Evolutionary conservation across 2,113 vertebrate species (phyloP).

Genomic region (Lagopus leucura): DNA sequence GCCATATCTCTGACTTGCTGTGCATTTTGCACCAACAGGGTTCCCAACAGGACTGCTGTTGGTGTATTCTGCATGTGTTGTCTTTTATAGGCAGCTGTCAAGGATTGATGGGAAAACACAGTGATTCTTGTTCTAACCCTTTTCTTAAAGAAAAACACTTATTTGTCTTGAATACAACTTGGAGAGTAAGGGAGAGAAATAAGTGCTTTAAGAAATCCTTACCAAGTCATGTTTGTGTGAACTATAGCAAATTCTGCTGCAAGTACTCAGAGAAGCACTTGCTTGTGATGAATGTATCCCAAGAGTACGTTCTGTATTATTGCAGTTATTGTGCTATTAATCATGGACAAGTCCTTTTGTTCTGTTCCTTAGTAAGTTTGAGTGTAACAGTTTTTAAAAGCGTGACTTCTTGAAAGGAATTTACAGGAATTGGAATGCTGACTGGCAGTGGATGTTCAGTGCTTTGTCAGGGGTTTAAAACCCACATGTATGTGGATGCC

Average conservation of each 20-base stretch:
- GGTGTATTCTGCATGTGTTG: background rate
- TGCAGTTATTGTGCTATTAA: background rate
- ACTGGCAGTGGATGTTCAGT: background rate
- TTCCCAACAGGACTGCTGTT: background rate
- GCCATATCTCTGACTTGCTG: background rate
- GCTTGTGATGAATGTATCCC: background rate
- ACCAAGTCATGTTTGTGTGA: background rate
- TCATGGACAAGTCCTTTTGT: background rate
- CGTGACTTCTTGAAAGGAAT: background rate
- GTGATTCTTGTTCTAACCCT: background rate
- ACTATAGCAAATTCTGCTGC: background rate
- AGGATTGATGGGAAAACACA: background rate
- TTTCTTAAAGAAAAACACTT: background rate
- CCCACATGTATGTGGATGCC: accelerated
- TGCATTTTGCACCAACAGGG: background rate
- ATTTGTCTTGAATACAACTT: background rate
- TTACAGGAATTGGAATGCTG: background rate
- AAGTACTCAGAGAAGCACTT: background rate
- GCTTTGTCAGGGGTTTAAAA: background rate
- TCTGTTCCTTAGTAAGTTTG: background rate
- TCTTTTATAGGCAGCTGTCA: background rate
- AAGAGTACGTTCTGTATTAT: background rate
- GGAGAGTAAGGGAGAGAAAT: background rate
- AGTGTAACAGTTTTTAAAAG: background rate
- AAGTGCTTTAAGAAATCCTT: background rate